These are phyloP conservation scores for Erebia ligea DNA, from an alignment of 2,888 invertebrate species.

Conservation along the genomic window DNA sequence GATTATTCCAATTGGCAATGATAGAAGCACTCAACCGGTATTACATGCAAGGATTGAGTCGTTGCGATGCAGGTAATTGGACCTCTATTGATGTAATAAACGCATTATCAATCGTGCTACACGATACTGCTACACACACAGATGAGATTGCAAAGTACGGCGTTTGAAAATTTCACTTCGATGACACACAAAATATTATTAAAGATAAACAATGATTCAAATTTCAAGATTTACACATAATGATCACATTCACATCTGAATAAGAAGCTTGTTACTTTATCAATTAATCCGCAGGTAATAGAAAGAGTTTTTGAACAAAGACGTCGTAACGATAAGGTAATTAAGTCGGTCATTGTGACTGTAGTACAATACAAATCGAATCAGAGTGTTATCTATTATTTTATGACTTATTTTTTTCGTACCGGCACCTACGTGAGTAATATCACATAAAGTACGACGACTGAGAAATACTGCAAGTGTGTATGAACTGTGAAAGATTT, in stretches of 20 bases:
- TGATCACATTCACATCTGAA: neutral
- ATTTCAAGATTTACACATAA: neutral
- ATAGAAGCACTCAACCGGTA: constrained; percentile 41
- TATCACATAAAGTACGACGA: constrained; percentile 52
- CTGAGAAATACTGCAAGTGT: neutral
- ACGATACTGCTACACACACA: neutral
- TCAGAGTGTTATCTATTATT: constrained; percentile 42
- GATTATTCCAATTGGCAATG: constrained; percentile 65
- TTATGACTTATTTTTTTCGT: constrained; percentile 42
- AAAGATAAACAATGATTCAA: neutral
- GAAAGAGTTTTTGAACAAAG: constrained; percentile 26
- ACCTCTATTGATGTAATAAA: constrained; percentile 29
- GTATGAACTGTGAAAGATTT: neutral
- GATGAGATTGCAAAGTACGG: neutral
- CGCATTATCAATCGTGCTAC: constrained; percentile 24
- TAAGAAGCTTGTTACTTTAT: neutral
- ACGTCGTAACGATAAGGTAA: constrained; percentile 34
- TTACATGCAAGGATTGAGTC: constrained; percentile 32
- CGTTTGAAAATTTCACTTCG: neutral
- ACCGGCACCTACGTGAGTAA: constrained; percentile 58
- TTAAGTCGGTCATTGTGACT: constrained; percentile 42
- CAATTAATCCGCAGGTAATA: constrained; percentile 24
- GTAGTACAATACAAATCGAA: constrained; percentile 25
- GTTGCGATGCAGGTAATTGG: constrained; percentile 35
- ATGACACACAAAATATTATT: neutral